These are phyloP conservation scores for Acrobasis repandana DNA, from an alignment of 2,888 invertebrate genomes.

Conservation along the genomic window DNA sequence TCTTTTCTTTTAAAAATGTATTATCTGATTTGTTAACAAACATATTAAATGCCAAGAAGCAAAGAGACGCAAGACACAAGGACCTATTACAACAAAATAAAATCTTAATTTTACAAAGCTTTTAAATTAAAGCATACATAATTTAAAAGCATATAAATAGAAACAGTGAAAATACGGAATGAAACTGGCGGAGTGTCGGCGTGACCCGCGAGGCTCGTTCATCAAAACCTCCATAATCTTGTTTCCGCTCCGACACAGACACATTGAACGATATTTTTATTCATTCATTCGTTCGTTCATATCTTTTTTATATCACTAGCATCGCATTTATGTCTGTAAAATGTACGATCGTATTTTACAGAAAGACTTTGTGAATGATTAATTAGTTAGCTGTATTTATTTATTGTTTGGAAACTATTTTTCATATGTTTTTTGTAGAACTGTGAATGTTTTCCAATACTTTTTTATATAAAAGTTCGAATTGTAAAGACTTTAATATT, in stretches of 20 bases:
- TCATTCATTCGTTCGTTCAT: slow-evolving; percentile 44
- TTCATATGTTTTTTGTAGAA: too few species aligned
- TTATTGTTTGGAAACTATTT: not conserved
- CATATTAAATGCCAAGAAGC: too few species aligned
- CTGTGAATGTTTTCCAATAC: too few species aligned
- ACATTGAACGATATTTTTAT: slow-evolving; percentile 59
- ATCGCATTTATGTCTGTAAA: slow-evolving; percentile 1
- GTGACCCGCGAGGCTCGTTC: slow-evolving; percentile 56
- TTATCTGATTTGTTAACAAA: too few species aligned
- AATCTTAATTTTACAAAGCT: not conserved
- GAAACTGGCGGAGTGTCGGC: slow-evolving; percentile 41
- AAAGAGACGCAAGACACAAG: too few species aligned
- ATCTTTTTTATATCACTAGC: slow-evolving; percentile 28
- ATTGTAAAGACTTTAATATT: too few species aligned
- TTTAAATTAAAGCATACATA: not conserved
- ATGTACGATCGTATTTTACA: slow-evolving; percentile 5
- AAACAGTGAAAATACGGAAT: slow-evolving; percentile 24
- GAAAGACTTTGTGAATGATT: slow-evolving; percentile 15
- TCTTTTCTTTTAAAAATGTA: too few species aligned
- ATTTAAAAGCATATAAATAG: slow-evolving; percentile 17
- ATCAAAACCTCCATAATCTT: slow-evolving; percentile 64
- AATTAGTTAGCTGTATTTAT: not conserved
- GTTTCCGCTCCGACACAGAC: slow-evolving; percentile 55
- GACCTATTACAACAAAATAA: not conserved
- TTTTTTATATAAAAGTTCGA: too few species aligned